These are phyloP conservation scores for Elachura formosa DNA, from an alignment of 2,113 vertebrate genomes.

Conservation along the genomic window DNA sequence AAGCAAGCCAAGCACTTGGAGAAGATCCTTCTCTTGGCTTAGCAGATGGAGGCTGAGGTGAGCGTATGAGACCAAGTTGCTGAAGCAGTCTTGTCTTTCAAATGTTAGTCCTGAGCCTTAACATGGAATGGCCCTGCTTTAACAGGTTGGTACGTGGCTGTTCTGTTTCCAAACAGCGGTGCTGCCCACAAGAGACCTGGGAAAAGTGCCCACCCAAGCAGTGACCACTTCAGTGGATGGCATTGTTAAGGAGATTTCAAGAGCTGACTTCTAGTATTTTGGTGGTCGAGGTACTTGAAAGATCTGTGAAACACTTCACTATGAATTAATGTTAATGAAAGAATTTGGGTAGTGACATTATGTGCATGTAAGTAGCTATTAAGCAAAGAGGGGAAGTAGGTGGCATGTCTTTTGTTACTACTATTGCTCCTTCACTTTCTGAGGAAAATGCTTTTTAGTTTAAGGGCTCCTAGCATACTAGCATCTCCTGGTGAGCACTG, in stretches of 20 bases:
- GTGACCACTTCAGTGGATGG: neutral
- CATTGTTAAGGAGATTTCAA: neutral
- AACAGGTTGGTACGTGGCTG: fast-evolving
- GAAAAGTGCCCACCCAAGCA: neutral
- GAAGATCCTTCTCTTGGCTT: neutral
- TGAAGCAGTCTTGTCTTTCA: neutral
- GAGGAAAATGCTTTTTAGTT: neutral
- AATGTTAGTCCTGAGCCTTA: neutral
- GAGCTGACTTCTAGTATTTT: neutral
- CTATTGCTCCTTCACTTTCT: neutral
- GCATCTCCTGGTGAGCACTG: neutral
- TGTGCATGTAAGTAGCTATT: neutral
- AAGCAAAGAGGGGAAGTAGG: neutral
- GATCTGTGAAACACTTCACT: neutral
- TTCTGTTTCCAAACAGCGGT: neutral
- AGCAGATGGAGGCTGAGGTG: neutral
- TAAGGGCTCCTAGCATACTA: neutral
- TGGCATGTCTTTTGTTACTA: neutral
- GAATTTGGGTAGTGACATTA: neutral
- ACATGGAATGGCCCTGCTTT: neutral
- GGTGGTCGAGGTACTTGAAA: neutral
- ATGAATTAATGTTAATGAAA: neutral
- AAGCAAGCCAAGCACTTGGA: neutral
- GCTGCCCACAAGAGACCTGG: neutral
- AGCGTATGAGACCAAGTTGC: neutral